Evolutionary conservation across 1,140 invertebrate genomes (phyloP), one percentile per base, ranked within the genome.

Genomic region (Agrilus planipennis): DNA sequence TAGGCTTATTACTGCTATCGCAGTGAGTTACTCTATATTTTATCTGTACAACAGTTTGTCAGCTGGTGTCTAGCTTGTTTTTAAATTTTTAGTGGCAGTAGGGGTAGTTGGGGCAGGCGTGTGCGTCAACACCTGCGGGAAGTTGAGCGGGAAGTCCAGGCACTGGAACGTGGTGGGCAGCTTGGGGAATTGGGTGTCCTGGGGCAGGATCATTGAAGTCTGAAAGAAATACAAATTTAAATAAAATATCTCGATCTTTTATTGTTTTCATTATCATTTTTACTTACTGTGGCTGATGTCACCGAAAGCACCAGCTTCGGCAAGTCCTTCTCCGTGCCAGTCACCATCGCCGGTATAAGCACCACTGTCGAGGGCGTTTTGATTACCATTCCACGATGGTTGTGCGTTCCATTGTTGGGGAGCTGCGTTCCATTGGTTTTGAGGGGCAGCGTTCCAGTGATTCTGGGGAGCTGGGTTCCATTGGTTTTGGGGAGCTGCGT

Each of bases 31-130:
- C n/a, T n/a, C n/a, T n/a, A n/a, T n/a, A n/a, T n/a, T n/a, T n/a
- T n/a, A n/a, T n/a, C n/a, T n/a, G n/a, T n/a, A 42, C 43, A 50
- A 55, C 51, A 52, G 49, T 52, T 49, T 50, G 53, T 55, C 53
- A 55, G 47, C 53, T 54, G 53, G 52, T 46, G 45, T 41, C 40
- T 42, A 10, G 23, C 27, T 36, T 43, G 42, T 18, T 30, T 45
- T 47, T 39, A 21, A 17, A 36, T 23, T 37, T 17, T 21, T 63
- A 69, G 55, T 60, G 64, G 51, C 71, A 73, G 65, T 68, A 73
- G 3, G 72, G 71, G 57, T 73, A 73, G 64, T 73, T 75, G 43
- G 71, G 71, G 57, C 71, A 75, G 22, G 63, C 54, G 3, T 69
- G 63, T 2, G 71, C 58, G 45, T 65, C 62, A 41, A 72, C 63